phyloP scores from a whole-genome alignment of 2,888 invertebrate genomes.

The Eupsilia transversa region DNA sequence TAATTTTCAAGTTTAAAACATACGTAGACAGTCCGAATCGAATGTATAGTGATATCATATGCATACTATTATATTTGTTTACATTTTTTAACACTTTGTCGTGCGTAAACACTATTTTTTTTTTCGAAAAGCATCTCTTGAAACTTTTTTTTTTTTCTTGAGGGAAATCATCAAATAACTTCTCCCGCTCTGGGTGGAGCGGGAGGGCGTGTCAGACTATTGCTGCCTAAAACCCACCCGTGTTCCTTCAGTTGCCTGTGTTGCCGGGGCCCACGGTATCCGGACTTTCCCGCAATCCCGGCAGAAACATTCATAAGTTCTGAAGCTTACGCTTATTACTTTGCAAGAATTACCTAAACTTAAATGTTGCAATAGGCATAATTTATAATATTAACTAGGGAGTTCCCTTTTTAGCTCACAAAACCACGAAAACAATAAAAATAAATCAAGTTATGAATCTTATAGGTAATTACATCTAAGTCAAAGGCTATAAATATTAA shows the following conservation, averaged over 20 bases:
- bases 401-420: background rate
- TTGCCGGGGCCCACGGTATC: too few species aligned
- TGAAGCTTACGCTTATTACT: slow-evolving; percentile 1
- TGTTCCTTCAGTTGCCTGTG: too few species aligned
- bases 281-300: too few species aligned
- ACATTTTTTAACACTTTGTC: background rate
- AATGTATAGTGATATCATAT: slow-evolving; percentile 28
- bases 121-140: too few species aligned
- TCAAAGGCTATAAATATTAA: background rate
- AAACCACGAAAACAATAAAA: background rate
- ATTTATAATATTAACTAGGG: background rate
- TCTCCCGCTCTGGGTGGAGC: too few species aligned
- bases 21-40: background rate
- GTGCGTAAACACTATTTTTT: background rate
- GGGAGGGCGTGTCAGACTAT: too few species aligned
- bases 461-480: too few species aligned
- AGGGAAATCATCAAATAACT: too few species aligned
- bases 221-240: too few species aligned
- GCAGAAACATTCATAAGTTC: background rate
- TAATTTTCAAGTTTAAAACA: slow-evolving; percentile 36
- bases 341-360: background rate
- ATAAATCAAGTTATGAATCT: background rate
- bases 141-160: too few species aligned
- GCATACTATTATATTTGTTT: slow-evolving; percentile 12
- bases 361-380: background rate